phyloP scores from a whole-genome alignment of 2,113 vertebrate genomes.

The Prunella fulvescens region DNA sequence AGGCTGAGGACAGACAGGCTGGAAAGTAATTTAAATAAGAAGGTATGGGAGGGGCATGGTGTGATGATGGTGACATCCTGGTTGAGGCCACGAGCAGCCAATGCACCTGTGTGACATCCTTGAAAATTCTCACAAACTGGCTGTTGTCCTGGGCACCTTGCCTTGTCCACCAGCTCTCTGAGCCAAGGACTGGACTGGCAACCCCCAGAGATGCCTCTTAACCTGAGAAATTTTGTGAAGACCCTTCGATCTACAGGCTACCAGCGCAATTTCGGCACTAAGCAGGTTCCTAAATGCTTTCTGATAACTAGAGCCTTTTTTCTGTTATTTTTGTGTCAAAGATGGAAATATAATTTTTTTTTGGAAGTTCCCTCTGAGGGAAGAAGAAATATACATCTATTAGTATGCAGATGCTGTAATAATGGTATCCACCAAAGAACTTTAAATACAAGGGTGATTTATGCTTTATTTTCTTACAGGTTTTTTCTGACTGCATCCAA shows the following conservation, averaged over 20 bases:
- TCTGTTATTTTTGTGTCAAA: background rate
- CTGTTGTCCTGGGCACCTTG: rapidly evolving
- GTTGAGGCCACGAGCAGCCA: background rate
- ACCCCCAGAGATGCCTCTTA: background rate
- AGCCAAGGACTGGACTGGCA: background rate
- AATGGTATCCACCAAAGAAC: background rate
- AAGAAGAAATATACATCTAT: background rate
- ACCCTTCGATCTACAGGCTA: background rate
- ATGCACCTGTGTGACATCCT: background rate
- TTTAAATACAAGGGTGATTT: background rate
- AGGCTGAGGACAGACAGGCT: background rate
- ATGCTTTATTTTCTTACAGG: background rate
- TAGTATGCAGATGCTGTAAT: background rate
- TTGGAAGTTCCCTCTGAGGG: background rate
- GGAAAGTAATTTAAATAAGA: background rate
- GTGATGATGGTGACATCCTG: background rate
- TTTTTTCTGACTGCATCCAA: background rate
- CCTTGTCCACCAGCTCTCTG: background rate
- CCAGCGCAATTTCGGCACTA: background rate
- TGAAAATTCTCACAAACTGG: background rate
- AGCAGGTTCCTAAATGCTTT: background rate
- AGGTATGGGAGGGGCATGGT: rapidly evolving
- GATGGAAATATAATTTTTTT: background rate
- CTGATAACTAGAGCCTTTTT: background rate
- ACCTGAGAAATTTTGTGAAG: background rate